Base-by-base conservation (phyloP, 2,113 vertebrate genomes). In the Rhea pennata region DNA sequence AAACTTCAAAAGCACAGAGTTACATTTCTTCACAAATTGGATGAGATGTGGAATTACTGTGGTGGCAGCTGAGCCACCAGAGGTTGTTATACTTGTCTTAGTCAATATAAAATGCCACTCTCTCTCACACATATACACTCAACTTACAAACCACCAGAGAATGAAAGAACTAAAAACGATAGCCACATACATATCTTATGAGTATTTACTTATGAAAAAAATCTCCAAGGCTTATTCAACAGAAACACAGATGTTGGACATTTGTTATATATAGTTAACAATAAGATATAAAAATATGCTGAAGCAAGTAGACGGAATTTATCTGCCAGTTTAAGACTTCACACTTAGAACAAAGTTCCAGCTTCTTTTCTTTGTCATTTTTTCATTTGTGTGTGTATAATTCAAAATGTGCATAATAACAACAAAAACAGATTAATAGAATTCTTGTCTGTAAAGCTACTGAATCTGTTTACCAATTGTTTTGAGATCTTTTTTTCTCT, bases 11-110 rank as follows among this genome's bases (percentile, higher is more conserved):
- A 91, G 15, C 31, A 78, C 11, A 12, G 69, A 85, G 79, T 94
- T 94, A 93, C 76, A 74, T 95, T 96, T 93, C 86, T 96, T 97
- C 87, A 87, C 86, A 97, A 97, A 97, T 92, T 97, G 79, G 67
- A 92, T 33, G 10, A 98, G 95, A 96, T 93, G 93, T 96, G 77
- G 93, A 97, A 95, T 96, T 97, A 95, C 61, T 77, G 65, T 82
- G 75, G 84, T 85, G 90, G 82, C 89, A 95, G 91, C 87, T 94
- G 86, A 97, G 92, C 79, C 92, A 91, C 83, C 67, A 33, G 81
- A 93, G 92, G 64, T 75, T 93, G 76, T 96, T 95, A 88, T 40
- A 46, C 75, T 96, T 97, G 84, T 96, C 82, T 56, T 74, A 93
- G 91, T 92, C 90, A 95, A 95, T 97, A 94, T 75, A 94, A 96